Conservation (phyloP, 2,797 vertebrate genomes). For the Holocentrus rufus region DNA sequence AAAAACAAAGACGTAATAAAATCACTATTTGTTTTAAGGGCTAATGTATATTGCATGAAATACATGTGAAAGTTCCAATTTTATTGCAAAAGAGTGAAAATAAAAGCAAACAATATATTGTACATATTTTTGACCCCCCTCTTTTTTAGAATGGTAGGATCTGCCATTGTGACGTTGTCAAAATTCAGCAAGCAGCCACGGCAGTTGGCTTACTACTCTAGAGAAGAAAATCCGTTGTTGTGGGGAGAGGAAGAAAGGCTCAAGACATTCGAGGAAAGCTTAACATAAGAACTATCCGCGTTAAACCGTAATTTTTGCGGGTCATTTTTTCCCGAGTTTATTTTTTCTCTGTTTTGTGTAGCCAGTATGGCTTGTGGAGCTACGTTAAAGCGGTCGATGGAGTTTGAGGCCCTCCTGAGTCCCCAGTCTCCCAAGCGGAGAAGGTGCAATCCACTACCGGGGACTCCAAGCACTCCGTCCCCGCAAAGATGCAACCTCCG, state of each 20-base stretch:
- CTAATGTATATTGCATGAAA: rapidly evolving
- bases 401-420: constrained; percentile 92
- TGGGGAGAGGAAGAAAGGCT: constrained; percentile 68
- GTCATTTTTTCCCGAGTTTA: constrained; percentile 34
- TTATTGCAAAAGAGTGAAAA: rapidly evolving
- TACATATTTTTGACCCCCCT: constrained; percentile 21
- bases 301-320: constrained; percentile 37
- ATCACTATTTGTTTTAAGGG: rapidly evolving
- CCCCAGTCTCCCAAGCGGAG: constrained; percentile 91
- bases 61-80: rapidly evolving
- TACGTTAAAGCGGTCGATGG: constrained; percentile 93
- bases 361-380: constrained; percentile 90
- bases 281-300: constrained; percentile 12
- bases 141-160: constrained; percentile 64
- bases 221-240: constrained; percentile 78
- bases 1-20: rapidly evolving
- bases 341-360: constrained; percentile 37
- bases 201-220: constrained; percentile 73
- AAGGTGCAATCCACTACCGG: constrained; percentile 89
- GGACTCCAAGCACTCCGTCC: constrained; percentile 84
- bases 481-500: constrained; percentile 88
- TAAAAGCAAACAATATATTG: background rate
- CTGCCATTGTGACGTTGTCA: constrained; percentile 79
- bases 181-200: constrained; percentile 74
- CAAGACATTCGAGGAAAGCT: constrained; percentile 41